Conservation (phyloP, 2,113 vertebrate species). For the Ginglymostoma cirratum region DNA sequence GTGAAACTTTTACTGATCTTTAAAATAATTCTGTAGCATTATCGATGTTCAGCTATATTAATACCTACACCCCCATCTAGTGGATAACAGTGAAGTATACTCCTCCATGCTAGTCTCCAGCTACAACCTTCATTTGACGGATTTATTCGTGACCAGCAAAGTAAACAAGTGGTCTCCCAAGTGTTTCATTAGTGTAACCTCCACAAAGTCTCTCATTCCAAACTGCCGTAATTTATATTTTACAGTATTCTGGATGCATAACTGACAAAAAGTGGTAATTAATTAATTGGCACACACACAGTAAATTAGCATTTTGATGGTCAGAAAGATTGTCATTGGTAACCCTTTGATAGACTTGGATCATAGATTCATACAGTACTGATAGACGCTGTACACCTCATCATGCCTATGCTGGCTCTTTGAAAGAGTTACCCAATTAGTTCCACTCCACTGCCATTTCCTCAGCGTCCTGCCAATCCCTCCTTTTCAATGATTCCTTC, state of each 20-base stretch:
- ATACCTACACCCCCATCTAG: background rate
- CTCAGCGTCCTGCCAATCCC: too few relatives aligned
- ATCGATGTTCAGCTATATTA: background rate
- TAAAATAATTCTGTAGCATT: background rate
- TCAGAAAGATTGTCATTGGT: background rate
- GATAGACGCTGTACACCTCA: background rate
- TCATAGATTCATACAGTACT: background rate
- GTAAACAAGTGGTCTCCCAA: background rate
- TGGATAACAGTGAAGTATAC: background rate
- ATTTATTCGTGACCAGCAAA: background rate
- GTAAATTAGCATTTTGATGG: background rate
- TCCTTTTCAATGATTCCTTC: too few relatives aligned
- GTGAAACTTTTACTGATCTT: background rate
- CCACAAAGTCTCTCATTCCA: background rate
- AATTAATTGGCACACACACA: background rate
- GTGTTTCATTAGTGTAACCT: background rate
- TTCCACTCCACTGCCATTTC: background rate
- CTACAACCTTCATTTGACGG: background rate
- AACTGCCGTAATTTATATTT: background rate
- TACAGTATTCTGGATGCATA: background rate
- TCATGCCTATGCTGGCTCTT: background rate
- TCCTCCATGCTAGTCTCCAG: background rate
- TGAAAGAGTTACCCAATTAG: background rate
- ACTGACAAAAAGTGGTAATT: background rate
- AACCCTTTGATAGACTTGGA: background rate